Evolutionary conservation across 2,888 invertebrate species (phyloP).

Genomic region (Cacoxenus indagator): DNA sequence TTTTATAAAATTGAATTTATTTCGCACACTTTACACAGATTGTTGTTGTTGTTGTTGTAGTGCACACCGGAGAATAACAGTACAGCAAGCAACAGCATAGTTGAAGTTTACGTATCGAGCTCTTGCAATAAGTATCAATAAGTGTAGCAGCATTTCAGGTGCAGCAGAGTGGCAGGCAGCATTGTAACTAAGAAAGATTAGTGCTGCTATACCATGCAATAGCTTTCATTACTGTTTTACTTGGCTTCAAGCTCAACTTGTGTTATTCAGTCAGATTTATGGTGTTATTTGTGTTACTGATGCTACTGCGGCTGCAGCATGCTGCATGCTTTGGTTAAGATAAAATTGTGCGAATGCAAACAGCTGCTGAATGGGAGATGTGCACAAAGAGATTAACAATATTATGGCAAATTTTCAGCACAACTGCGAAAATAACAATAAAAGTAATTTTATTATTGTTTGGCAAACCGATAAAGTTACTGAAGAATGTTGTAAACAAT

Average conservation of each 20-base stretch:
- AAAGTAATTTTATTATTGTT: slow-evolving; percentile 20
- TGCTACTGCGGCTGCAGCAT: no score
- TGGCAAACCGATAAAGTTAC: background rate
- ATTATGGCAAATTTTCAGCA: slow-evolving; percentile 12
- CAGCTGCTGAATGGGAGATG: background rate
- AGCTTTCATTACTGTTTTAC: slow-evolving; percentile 55
- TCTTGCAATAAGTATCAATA: slow-evolving; percentile 15
- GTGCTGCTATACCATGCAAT: slow-evolving; percentile 43
- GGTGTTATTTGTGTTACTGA: slow-evolving; percentile 17
- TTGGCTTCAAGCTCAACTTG: slow-evolving; percentile 7
- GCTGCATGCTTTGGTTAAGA: background rate
- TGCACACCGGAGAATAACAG: background rate
- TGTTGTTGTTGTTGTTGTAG: background rate
- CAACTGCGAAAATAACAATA: slow-evolving; percentile 18
- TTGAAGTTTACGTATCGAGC: background rate
- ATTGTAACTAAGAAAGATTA: slow-evolving; percentile 64
- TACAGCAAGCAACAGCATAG: background rate
- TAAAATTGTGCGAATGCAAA: background rate
- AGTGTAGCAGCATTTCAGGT: background rate
- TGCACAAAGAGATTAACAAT: background rate
- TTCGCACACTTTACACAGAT: slow-evolving; percentile 39
- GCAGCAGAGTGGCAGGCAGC: background rate
- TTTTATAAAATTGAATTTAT: slow-evolving; percentile 62
- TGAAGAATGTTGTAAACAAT: background rate
- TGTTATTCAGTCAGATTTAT: slow-evolving; percentile 6